phyloP scores from a whole-genome alignment of 2,888 invertebrate species.

The Pollenia angustigena region DNA sequence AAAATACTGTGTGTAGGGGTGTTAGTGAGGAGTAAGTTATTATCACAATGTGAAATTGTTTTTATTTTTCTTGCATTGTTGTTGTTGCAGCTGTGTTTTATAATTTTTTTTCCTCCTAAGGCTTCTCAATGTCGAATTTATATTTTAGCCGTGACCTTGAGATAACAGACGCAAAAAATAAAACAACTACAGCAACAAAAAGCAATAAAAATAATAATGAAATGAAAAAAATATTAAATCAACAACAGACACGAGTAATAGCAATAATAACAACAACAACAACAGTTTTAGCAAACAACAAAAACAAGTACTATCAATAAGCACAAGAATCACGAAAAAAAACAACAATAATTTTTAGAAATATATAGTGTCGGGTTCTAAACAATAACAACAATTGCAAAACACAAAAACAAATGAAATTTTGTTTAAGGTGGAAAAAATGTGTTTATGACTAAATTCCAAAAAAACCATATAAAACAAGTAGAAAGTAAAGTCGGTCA shows the following conservation, averaged over 20 bases:
- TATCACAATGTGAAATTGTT: constrained; percentile 36
- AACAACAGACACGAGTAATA: constrained; percentile 69
- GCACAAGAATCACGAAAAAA: constrained; percentile 41
- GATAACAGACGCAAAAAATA: constrained; percentile 76
- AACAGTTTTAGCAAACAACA: constrained; percentile 21
- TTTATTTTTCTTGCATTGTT: constrained; percentile 25
- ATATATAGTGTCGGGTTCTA: constrained; percentile 34
- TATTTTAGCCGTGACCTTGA: constrained; percentile 82
- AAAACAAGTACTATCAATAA: constrained; percentile 58
- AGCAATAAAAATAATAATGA: constrained; percentile 54
- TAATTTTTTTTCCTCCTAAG: constrained; percentile 66
- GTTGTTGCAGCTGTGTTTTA: constrained; percentile 4
- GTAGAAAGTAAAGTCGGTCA: no score
- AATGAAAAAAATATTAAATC: constrained; percentile 61
- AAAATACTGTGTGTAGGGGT: not conserved
- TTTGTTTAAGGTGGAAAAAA: constrained; percentile 15
- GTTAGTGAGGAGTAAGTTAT: constrained; percentile 17
- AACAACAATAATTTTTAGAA: constrained; percentile 46
- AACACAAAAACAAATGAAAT: constrained; percentile 1
- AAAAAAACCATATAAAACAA: not conserved
- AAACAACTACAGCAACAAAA: constrained; percentile 51
- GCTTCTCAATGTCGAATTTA: constrained; percentile 75
- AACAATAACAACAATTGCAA: constrained; percentile 27
- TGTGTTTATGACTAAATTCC: constrained; percentile 4
- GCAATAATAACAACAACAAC: constrained; percentile 50